Evolutionary conservation across 2,797 vertebrate species (phyloP), one percentile per base, ranked within the genome.

Genomic region (Cuculus canorus): DNA sequence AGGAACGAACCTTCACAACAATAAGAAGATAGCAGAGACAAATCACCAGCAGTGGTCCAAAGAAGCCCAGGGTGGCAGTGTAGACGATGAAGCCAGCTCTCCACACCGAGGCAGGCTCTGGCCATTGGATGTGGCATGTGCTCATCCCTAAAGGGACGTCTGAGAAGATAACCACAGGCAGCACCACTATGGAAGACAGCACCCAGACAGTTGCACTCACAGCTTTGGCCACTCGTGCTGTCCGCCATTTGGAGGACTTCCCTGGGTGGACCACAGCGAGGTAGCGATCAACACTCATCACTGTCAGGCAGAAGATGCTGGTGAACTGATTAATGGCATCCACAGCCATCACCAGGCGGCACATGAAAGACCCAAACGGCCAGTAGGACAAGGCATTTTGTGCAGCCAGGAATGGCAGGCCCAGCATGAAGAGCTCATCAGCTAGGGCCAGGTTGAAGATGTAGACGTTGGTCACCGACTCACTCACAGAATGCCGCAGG

Each of bases 301-400:
- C 99, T 0, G 99, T 99, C 96, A 99, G 98, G 95, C 99, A 99
- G 97, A 99, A 99, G 97, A 99, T 99, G 86, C 99, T 99, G 32
- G 99, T 99, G 97, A 99, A 99, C 97, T 99, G 99, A 96, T 99
- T 99, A 97, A 99, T 99, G 24, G 99, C 98, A 83, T 99, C 99
- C 45, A 99, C 98, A 0, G 99, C 99, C 99, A 99, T 99, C 88
- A 99, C 99, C 43, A 99, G 97, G 5, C 99, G 99, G 92, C 99
- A 99, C 97, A 99, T 98, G 96, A 99, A 99, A 57, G 99, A 99
- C 13, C 99, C 99, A 10, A 99, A 99, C 0, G 99, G 99, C 99
- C 99, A 99, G 72, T 99, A 99, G 82, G 99, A 99, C 86, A 99
- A 98, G 33, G 99, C 99, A 4, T 99, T 99, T 97, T 99, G 99